Percentiles rank a stretch among this genome's conserved stretches.
These are phyloP conservation scores for Chaetodon trifasciatus DNA, from an alignment of 2,797 vertebrate species.

Conservation along the genomic window DNA sequence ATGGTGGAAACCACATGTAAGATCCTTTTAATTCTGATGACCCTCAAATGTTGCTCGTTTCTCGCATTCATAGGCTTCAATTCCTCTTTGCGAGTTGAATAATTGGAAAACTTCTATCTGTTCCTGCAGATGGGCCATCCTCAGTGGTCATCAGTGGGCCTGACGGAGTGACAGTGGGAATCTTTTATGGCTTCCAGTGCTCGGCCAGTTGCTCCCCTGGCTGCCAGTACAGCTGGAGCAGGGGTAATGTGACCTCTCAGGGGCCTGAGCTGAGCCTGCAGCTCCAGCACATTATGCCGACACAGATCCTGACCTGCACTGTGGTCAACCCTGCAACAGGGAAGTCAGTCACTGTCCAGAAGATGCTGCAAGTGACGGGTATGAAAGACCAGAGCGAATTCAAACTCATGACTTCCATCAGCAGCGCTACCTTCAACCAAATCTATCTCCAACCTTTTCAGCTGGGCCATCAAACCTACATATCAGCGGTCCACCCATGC, in stretches of 20 bases:
- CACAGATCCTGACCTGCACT: conserved; percentile 32
- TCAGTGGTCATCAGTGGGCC: conserved; percentile 32
- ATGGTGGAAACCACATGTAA: conserved; percentile 27
- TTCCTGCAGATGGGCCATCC: conserved; percentile 35
- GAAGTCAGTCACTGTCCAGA: background rate
- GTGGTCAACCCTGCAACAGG: conserved; percentile 25
- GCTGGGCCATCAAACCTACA: conserved; percentile 42
- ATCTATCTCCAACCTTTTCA: conserved; percentile 22
- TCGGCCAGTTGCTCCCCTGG: conserved; percentile 9
- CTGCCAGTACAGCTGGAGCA: conserved; percentile 52
- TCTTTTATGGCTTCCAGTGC: conserved; percentile 42
- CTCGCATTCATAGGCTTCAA: background rate
- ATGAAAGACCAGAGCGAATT: background rate
- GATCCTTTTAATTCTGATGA: conserved; percentile 2
- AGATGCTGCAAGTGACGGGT: conserved; percentile 50
- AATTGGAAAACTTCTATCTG: background rate
- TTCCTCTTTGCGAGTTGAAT: background rate
- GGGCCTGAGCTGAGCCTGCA: conserved; percentile 29
- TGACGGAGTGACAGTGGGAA: conserved; percentile 39
- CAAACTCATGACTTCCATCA: background rate
- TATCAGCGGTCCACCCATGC: conserved; percentile 35
- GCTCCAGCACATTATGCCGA: background rate
- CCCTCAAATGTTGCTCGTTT: background rate
- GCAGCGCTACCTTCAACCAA: background rate
- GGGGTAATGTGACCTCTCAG: conserved; percentile 7